Conservation (phyloP, 1,140 invertebrate species). For the Lerema accius region DNA sequence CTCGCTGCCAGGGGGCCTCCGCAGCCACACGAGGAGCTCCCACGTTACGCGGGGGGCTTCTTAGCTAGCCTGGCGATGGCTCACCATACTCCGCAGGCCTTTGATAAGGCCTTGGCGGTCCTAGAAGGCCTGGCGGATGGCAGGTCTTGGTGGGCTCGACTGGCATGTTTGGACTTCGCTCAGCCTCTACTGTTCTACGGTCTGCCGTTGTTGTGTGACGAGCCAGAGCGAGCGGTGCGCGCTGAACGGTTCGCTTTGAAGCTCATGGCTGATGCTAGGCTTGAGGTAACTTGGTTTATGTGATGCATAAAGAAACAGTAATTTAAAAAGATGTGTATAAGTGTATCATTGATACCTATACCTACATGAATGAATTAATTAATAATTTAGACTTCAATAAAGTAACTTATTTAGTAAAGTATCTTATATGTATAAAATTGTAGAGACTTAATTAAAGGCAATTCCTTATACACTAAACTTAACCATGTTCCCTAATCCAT, state of each 20-base stretch:
- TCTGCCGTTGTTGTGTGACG: slow-evolving; percentile 87
- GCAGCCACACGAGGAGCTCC: slow-evolving; percentile 92
- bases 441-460: too few species aligned
- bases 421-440: too few species aligned
- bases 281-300: slow-evolving; percentile 82
- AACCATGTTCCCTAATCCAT: too few species aligned
- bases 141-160: slow-evolving; percentile 91
- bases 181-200: slow-evolving; percentile 94
- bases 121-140: slow-evolving; percentile 42
- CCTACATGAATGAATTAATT: too few species aligned
- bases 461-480: too few species aligned
- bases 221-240: slow-evolving; percentile 81
- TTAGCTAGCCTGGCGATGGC: slow-evolving; percentile 86
- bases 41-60: slow-evolving; percentile 85
- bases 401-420: too few species aligned
- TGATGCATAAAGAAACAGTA: too few species aligned
- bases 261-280: slow-evolving; percentile 87
- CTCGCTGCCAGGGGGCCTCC: slow-evolving; percentile 86
- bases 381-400: too few species aligned
- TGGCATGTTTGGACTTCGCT: slow-evolving; percentile 88
- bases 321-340: too few species aligned
- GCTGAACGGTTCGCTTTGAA: slow-evolving; percentile 85
- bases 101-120: slow-evolving; percentile 51
- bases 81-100: slow-evolving; percentile 62
- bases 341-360: too few species aligned